A percentile compares a stretch with the other conserved stretches of the same genome.
Conservation (phyloP, 2,113 vertebrate species). For the Apteryx owenii region DNA sequence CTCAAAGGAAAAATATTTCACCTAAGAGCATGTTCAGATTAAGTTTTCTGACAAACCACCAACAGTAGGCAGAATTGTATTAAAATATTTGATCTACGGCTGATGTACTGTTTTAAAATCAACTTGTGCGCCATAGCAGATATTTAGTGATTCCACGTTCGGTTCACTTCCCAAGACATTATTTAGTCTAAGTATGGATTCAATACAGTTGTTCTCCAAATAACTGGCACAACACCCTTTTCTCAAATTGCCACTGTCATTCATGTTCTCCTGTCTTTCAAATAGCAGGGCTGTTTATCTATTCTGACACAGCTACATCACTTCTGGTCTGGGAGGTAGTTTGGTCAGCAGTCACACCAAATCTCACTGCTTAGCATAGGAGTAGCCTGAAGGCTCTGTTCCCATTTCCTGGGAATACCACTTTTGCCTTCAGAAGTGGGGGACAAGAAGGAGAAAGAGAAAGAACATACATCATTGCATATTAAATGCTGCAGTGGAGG, state of each 20-base stretch:
- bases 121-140: neutral
- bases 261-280: neutral
- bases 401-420: slow-evolving; percentile 8
- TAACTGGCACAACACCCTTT: neutral
- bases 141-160: neutral
- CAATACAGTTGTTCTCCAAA: neutral
- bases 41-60: slow-evolving; percentile 7
- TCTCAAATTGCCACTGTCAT: neutral
- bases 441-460: neutral
- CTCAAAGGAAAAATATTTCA: neutral
- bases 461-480: neutral
- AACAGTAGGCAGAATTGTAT: neutral
- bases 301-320: neutral
- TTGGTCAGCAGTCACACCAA: neutral
- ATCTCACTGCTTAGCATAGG: neutral
- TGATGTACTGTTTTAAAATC: neutral
- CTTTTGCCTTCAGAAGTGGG: neutral
- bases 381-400: neutral
- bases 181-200: neutral
- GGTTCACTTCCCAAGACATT: neutral
- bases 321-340: neutral
- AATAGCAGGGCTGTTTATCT: neutral
- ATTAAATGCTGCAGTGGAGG: neutral
- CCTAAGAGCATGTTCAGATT: neutral
- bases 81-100: neutral